Conservation (phyloP, 2,797 vertebrate genomes). For the Characodon lateralis region DNA sequence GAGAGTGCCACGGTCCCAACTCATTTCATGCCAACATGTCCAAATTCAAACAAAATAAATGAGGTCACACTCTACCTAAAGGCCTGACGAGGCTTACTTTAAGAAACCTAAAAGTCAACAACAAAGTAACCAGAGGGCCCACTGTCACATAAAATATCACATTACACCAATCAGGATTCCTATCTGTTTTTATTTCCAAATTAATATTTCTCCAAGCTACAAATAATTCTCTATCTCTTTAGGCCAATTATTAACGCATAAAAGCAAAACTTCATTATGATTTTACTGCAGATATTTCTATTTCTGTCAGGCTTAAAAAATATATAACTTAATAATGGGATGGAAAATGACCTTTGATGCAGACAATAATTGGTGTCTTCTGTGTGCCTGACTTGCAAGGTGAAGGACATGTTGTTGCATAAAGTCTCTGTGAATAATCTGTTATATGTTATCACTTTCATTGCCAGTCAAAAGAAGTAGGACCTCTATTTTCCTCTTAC, state of each 20-base stretch:
- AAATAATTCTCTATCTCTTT: not conserved
- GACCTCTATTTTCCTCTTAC: not conserved
- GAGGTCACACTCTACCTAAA: not conserved
- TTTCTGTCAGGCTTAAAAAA: no score
- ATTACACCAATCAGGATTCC: constrained; percentile 2
- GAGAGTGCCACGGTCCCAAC: not conserved
- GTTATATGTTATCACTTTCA: not conserved
- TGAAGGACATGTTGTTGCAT: not conserved
- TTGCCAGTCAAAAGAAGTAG: not conserved
- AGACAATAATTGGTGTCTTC: not conserved
- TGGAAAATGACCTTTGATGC: not conserved
- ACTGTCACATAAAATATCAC: not conserved
- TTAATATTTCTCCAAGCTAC: no score
- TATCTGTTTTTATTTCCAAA: not conserved
- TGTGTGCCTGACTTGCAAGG: not conserved
- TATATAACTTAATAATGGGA: not conserved
- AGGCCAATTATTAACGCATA: not conserved
- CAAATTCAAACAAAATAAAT: constrained; percentile 15
- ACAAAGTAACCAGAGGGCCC: not conserved
- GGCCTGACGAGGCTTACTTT: not conserved
- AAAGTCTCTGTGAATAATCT: not conserved
- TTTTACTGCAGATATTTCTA: not conserved
- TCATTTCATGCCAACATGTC: not conserved
- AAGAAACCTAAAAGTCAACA: not conserved
- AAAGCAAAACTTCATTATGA: not conserved